Base-by-base conservation (phyloP, 1,140 invertebrate species). In the Drosophila bipectinata region DNA sequence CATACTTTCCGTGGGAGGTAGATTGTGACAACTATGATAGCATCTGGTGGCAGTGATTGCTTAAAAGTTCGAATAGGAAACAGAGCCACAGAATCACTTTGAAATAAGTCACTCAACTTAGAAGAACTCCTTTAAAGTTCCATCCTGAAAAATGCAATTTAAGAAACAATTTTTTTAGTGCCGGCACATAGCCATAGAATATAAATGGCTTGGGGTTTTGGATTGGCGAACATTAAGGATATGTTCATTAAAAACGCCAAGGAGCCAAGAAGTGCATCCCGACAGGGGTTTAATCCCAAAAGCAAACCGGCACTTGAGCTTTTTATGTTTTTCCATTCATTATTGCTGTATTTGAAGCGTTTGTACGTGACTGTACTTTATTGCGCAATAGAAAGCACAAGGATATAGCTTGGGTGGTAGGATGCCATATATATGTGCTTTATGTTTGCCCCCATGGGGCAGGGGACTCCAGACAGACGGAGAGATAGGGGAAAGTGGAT, bases 351-450 rank as follows among this genome's bases (percentile, higher is more conserved):
- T 51, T 76, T 76, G 64, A 87, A 87, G 61, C 64, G 37, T 30
- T 45, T 39, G 58, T 73, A 85, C 81, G 77, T 85, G 81, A 75
- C 81, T 85, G 68, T 87, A 81, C 77, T 78, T 75, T 60, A 76
- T 74, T 18, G 59, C 53, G 68, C 53, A 45, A 63, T 74, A 51
- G 62, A 67, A 58, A 67, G 24, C 66, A 44, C 73, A 34, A 37
- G 26, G 26, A 28, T 28, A 28, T 28, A 21, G 21, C 26, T 7
- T 28, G 26, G 26, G 45, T 34, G 32, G 21, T n/a, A 44, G 32
- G 4, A 48, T n/a, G 6, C 4, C 9, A 3, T 21, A 30, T 45
- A 45, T 21, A 18, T 45, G 14, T 14, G 18, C 39, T 15, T 14
- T 14, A 44, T 14, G 9, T 9, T 6, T 12, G n/a, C 34, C n/a